Conservation (phyloP, 2,888 invertebrate species). For the Homarus gammarus region DNA sequence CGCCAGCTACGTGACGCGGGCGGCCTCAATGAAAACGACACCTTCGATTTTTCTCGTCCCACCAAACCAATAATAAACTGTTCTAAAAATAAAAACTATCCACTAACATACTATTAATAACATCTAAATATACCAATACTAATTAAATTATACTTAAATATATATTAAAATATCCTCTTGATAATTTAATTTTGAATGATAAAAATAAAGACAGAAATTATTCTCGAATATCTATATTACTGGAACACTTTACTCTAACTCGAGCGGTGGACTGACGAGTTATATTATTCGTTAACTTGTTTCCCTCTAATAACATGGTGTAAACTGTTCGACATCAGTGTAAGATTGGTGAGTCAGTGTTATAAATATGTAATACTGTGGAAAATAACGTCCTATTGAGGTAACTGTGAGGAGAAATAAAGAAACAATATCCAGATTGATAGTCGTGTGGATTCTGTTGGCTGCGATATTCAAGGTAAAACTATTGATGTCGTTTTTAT, state of each 20-base stretch:
- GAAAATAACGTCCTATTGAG: not conserved
- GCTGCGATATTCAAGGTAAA: not conserved
- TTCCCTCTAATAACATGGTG: not conserved
- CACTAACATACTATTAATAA: no score
- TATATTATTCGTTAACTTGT: not conserved
- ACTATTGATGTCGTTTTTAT: not conserved
- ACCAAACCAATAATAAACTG: not conserved
- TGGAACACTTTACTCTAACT: constrained; percentile 15
- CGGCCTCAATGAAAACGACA: not conserved
- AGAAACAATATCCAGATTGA: not conserved
- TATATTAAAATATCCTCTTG: not conserved
- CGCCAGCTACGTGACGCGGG: not conserved
- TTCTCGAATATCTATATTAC: not conserved
- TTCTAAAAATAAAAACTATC: not conserved
- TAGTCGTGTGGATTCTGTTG: not conserved
- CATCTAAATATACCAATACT: no score
- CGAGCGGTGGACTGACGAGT: not conserved
- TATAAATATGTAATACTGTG: not conserved
- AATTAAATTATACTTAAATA: no score
- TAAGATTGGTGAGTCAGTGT: not conserved
- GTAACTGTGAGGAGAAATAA: not conserved
- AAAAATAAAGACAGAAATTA: not conserved
- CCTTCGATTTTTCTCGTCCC: not conserved
- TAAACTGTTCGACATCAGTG: not conserved
- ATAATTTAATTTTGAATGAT: not conserved